These are phyloP conservation scores for Python bivittatus DNA, from an alignment of 2,113 vertebrate genomes.

Conservation along the genomic window DNA sequence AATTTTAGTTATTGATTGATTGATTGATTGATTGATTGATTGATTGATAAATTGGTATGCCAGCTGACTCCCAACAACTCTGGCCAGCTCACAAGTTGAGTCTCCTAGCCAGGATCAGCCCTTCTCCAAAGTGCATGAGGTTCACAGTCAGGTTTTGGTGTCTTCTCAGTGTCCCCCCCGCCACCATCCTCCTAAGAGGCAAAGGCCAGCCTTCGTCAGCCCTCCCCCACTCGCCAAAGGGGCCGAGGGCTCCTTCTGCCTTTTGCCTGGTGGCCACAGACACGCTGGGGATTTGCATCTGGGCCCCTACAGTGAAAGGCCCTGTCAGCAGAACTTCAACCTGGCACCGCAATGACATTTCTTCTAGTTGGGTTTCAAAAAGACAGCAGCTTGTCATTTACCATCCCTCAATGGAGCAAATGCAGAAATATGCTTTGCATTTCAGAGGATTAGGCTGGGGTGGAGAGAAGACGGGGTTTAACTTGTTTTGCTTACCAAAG, in stretches of 20 bases:
- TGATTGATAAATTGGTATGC: no score
- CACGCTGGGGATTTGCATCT: background rate
- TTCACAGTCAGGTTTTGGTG: background rate
- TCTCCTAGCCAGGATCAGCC: no score
- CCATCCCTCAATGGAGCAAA: background rate
- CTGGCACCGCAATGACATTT: background rate
- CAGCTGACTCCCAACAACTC: no score
- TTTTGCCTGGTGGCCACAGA: background rate
- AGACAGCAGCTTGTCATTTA: background rate
- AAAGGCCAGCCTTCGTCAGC: background rate
- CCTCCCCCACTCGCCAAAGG: background rate
- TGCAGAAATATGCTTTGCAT: constrained; percentile 8
- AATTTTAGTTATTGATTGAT: no score
- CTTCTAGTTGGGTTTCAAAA: background rate
- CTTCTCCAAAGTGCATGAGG: no score
- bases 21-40: no score
- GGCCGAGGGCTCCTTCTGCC: background rate
- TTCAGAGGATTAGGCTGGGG: background rate
- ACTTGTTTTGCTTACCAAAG: background rate
- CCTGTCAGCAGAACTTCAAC: background rate
- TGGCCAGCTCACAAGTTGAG: no score
- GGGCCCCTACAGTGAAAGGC: background rate
- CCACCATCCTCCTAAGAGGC: background rate
- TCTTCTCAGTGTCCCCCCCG: background rate
- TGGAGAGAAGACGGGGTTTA: background rate